Evolutionary conservation across 2,113 vertebrate genomes (phyloP).

Genomic region (Melanotaenia duboulayi): DNA sequence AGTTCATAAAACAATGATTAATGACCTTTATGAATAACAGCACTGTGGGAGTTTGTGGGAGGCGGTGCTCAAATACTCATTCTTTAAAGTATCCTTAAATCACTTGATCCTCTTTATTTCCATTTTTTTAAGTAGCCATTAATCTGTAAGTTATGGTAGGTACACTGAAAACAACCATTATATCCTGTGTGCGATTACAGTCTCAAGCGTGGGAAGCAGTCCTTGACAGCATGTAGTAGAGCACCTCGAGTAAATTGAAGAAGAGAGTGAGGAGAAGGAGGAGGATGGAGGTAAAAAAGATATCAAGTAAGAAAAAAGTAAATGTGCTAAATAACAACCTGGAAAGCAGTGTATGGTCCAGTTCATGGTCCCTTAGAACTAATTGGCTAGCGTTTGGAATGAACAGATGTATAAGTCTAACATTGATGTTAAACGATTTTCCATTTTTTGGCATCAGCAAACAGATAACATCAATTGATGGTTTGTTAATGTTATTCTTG

Average conservation of each 20-base stretch:
- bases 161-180: slow-evolving; percentile 22
- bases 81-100: slow-evolving; percentile 22
- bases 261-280: slow-evolving; percentile 8
- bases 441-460: too few relatives aligned
- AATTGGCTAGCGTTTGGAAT: slow-evolving; percentile 1
- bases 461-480: too few relatives aligned
- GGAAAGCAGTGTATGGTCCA: slow-evolving; percentile 36
- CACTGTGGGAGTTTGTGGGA: neutral
- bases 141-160: slow-evolving; percentile 21
- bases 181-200: slow-evolving; percentile 1
- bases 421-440: too few relatives aligned
- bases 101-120: slow-evolving; percentile 9
- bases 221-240: slow-evolving; percentile 12
- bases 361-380: slow-evolving; percentile 44
- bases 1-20: neutral
- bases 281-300: slow-evolving; percentile 37
- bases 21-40: neutral
- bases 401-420: too few relatives aligned
- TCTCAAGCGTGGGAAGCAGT: slow-evolving; percentile 15
- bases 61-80: neutral
- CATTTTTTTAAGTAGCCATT: slow-evolving; percentile 2
- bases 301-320: slow-evolving; percentile 23
- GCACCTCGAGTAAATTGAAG: slow-evolving; percentile 42
- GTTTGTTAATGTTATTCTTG: too few relatives aligned
- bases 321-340: slow-evolving; percentile 39